These are phyloP conservation scores for Bombylius major DNA, from an alignment of 2,888 invertebrate species.

Conservation along the genomic window DNA sequence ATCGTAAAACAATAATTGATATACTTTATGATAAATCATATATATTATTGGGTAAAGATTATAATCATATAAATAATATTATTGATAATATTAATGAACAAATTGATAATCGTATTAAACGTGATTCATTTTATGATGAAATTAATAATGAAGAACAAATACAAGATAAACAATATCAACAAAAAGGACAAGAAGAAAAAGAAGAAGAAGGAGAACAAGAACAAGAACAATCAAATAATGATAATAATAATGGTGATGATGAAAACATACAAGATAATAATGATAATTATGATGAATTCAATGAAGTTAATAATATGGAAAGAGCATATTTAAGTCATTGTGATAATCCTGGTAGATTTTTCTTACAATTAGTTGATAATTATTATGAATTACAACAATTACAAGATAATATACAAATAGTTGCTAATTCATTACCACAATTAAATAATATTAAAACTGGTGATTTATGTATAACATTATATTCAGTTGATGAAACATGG, in stretches of 20 bases:
- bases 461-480: slow-evolving; percentile 61
- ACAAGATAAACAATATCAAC: too few species aligned
- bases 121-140: background rate
- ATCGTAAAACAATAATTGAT: slow-evolving; percentile 22
- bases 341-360: slow-evolving; percentile 66
- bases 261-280: too few species aligned
- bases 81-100: slow-evolving; percentile 23
- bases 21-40: slow-evolving; percentile 23
- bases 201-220: too few species aligned
- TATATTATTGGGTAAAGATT: slow-evolving; percentile 19
- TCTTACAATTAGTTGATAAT: slow-evolving; percentile 52
- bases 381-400: slow-evolving; percentile 44
- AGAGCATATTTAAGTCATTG: slow-evolving; percentile 53
- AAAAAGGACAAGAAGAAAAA: too few species aligned
- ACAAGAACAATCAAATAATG: too few species aligned
- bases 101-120: background rate
- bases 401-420: slow-evolving; percentile 51
- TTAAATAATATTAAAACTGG: slow-evolving; percentile 47
- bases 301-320: slow-evolving; percentile 17
- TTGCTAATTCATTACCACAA: slow-evolving; percentile 40
- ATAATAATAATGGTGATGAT: too few species aligned
- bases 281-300: too few species aligned
- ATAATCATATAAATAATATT: slow-evolving; percentile 27
- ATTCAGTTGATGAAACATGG: slow-evolving; percentile 75
- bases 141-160: background rate